These are phyloP conservation scores for Platycnemis pennipes DNA, from an alignment of 2,888 invertebrate species.

Conservation along the genomic window DNA sequence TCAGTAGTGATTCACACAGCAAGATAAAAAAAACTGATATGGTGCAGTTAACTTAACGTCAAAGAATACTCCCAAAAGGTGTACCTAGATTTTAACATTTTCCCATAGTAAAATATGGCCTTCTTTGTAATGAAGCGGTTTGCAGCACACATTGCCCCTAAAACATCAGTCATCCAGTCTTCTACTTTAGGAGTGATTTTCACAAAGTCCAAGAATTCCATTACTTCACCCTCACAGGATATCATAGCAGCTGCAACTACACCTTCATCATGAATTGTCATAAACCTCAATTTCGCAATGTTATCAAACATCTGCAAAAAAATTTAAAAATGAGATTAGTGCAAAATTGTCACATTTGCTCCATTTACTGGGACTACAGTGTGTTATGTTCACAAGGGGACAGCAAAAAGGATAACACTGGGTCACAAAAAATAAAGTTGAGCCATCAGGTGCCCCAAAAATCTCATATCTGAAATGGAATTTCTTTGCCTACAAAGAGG, in stretches of 20 bases:
- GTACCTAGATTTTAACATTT: conserved; percentile 84
- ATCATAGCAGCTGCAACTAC: conserved; percentile 90
- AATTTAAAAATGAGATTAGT: conserved; percentile 56
- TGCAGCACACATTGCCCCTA: conserved; percentile 91
- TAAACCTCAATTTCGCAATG: conserved; percentile 87
- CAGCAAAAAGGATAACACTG: neutral
- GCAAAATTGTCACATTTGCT: neutral
- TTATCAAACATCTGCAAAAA: conserved; percentile 93
- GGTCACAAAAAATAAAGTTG: no score
- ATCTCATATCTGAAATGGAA: no score
- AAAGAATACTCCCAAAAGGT: no score
- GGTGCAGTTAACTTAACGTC: no score
- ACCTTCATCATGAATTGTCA: conserved; percentile 84
- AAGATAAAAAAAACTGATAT: neutral
- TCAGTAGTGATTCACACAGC: neutral
- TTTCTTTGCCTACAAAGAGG: no score
- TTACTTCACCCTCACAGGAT: conserved; percentile 91
- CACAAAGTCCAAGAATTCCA: conserved; percentile 89
- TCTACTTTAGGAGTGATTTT: conserved; percentile 91
- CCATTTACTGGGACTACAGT: neutral
- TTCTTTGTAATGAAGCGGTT: conserved; percentile 90
- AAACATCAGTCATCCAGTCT: conserved; percentile 94
- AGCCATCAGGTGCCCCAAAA: no score
- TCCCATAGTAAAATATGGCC: conserved; percentile 92
- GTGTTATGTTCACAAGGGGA: neutral